Conservation (phyloP, 1,140 invertebrate species). For the Sitophilus oryzae region DNA sequence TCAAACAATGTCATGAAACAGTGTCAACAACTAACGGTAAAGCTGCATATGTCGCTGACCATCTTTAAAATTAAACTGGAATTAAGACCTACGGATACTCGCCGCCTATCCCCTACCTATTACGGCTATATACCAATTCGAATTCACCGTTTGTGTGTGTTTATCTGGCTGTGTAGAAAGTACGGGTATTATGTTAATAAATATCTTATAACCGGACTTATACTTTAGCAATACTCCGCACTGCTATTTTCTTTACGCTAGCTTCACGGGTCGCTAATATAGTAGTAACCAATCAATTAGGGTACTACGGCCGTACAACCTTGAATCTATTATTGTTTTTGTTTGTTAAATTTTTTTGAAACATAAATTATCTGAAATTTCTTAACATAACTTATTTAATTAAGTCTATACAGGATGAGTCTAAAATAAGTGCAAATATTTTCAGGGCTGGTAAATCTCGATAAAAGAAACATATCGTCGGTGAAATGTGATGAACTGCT, state of each 20-base stretch:
- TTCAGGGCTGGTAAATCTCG: too few relatives aligned
- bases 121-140: constrained; percentile 13
- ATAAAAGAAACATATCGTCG: too few relatives aligned
- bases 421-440: too few relatives aligned
- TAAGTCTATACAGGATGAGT: too few relatives aligned
- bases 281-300: constrained; percentile 23
- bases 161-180: constrained; percentile 17
- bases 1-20: too few relatives aligned
- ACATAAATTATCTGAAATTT: too few relatives aligned
- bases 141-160: constrained; percentile 9
- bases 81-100: not conserved
- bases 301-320: not conserved
- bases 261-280: constrained; percentile 21
- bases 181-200: constrained; percentile 24
- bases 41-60: too few relatives aligned
- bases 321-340: too few relatives aligned
- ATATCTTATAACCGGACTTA: constrained; percentile 21
- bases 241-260: constrained; percentile 19
- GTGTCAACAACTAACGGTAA: not conserved
- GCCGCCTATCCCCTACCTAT: not conserved
- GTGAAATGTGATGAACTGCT: too few relatives aligned
- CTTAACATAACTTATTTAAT: too few relatives aligned
- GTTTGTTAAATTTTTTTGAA: too few relatives aligned
- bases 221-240: constrained; percentile 4
- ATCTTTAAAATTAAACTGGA: not conserved